These are phyloP conservation scores for Archips crataeganus DNA, from an alignment of 2,888 invertebrate genomes.

Conservation along the genomic window DNA sequence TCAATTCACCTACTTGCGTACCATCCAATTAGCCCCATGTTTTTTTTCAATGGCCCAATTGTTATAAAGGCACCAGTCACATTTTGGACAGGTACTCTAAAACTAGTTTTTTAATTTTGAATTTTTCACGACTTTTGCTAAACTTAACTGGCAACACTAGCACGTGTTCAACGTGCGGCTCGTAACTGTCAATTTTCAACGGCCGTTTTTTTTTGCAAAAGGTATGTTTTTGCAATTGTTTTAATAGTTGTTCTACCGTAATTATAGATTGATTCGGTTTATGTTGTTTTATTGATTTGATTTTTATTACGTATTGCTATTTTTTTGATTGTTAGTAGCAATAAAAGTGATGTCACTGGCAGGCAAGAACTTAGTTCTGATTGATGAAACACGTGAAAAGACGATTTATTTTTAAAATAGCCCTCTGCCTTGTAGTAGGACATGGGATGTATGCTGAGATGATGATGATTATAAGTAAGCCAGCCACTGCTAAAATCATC, in stretches of 20 bases:
- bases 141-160: slow-evolving; percentile 2
- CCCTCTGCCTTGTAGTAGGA: too few species aligned
- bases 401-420: too few species aligned
- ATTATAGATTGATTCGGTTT: slow-evolving; percentile 34
- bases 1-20: too few species aligned
- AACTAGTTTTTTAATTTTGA: too few species aligned
- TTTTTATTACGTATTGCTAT: slow-evolving; percentile 13
- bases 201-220: slow-evolving; percentile 30
- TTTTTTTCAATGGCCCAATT: too few species aligned
- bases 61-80: too few species aligned
- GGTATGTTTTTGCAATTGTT: slow-evolving; percentile 10
- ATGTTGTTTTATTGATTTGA: slow-evolving; percentile 10
- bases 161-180: slow-evolving; percentile 27
- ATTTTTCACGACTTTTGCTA: neutral
- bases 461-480: too few species aligned
- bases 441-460: too few species aligned
- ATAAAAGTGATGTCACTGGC: slow-evolving; percentile 11
- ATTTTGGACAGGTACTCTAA: too few species aligned
- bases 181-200: slow-evolving; percentile 30
- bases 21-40: too few species aligned
- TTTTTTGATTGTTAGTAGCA: slow-evolving; percentile 22
- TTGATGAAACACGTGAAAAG: neutral
- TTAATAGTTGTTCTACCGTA: slow-evolving; percentile 5
- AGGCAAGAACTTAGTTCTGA: neutral
- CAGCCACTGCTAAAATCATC: too few species aligned